Evolutionary conservation across 2,888 invertebrate species (phyloP), one percentile per base, ranked within the genome.

Genomic region (Melolontha melolontha): DNA sequence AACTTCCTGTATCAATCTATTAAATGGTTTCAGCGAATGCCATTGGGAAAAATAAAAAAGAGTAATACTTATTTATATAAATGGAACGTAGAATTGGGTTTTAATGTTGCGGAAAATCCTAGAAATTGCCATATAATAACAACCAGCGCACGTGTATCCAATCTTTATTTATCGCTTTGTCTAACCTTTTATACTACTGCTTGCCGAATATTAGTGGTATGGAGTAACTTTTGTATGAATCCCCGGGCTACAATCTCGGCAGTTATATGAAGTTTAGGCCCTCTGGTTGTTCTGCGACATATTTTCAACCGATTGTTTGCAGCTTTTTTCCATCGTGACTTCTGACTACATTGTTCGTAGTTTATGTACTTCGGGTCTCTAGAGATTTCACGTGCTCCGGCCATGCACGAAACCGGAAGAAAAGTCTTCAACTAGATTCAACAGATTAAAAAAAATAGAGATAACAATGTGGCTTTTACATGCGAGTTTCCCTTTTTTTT

Each of bases 271-370:
- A 71, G 64, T 73, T 71, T 70, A 55, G 63, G 68, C 55, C 74
- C 72, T 34, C 44, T 12, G 72, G 75, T 74, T 63, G 70, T 71
- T 67, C 66, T 22, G 47, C 49, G 70, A 72, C 72, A 75, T 73
- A 75, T 73, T 72, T 75, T 67, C 68, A 55, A 29, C 62, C 69
- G 72, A 74, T 74, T 74, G 74, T 75, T 73, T 72, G 63, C 71
- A 69, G 64, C 66, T 71, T 70, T 67, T 34, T 50, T 64, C 57
- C 65, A 70, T 66, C 65, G 29, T 22, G 67, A 69, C 51, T 51
- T 49, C 67, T 41, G 54, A 51, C 42, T 69, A 67, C 64, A 69
- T 70, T 71, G 72, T 71, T 71, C 68, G 68, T 67, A 55, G 69
- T 70, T 71, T 63, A 66, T 66, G 59, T 63, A 40, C 22, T 55